Conservation (phyloP, 2,797 vertebrate species). For the Falco concolor region DNA sequence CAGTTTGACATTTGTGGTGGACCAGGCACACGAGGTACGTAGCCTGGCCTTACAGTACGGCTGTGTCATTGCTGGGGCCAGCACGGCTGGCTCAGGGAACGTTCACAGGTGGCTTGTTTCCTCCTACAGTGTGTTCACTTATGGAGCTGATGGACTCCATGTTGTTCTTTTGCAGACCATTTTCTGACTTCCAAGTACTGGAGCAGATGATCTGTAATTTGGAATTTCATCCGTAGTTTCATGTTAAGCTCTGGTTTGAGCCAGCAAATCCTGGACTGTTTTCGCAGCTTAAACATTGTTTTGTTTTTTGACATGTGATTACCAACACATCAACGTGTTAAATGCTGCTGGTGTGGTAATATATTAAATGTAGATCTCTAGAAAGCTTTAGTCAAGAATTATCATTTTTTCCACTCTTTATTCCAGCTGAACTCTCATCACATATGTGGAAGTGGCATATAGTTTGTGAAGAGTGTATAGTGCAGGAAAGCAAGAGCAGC, state of each 20-base stretch:
- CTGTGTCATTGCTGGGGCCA: rapidly evolving
- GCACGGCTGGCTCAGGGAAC: neutral
- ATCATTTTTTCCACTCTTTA: rapidly evolving
- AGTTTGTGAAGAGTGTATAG: neutral
- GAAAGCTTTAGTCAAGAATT: neutral
- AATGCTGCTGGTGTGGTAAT: neutral
- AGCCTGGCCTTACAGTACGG: neutral
- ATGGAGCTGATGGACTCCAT: rapidly evolving
- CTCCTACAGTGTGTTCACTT: rapidly evolving
- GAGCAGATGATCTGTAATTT: neutral
- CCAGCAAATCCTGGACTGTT: neutral
- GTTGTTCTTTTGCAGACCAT: neutral
- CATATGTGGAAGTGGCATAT: neutral
- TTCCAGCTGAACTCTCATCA: neutral
- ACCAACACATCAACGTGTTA: rapidly evolving
- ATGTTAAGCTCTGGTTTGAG: neutral
- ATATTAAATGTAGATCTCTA: neutral
- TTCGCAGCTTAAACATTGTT: neutral
- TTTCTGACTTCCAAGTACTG: neutral
- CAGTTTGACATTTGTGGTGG: rapidly evolving
- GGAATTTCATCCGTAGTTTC: neutral
- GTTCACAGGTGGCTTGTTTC: neutral
- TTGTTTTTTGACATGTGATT: rapidly evolving
- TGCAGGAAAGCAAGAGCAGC: neutral
- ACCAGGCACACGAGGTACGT: rapidly evolving